Evolutionary conservation across 2,888 invertebrate species (phyloP), one percentile per base, ranked within the genome.

Genomic region (Andrena camellia): DNA sequence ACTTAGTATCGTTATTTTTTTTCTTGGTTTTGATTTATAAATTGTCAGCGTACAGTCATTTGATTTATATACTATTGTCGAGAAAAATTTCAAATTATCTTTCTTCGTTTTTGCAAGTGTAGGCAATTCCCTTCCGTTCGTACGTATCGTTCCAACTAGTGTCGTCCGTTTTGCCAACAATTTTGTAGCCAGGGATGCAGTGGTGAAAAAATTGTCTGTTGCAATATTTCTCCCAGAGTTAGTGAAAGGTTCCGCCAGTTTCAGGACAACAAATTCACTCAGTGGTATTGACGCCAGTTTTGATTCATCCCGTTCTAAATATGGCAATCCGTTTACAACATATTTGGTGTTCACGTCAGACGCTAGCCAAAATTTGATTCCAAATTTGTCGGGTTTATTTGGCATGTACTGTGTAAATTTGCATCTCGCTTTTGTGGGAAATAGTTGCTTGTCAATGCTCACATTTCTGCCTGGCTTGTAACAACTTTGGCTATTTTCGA

Each of bases 121-220:
- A 31, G 57, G 57, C 20, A 68, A 35, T 54, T 52, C 62, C 8
- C 33, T 33, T 33, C 31, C 20, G n/a, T 33, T 62, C 4, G n/a
- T 2, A 7, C 62, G 33, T 2, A 62, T 62, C 17, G 35, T 62
- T 35, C 57, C 33, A 35, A 35, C 33, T 62, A 62, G 26, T 57
- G 57, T 57, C n/a, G 57, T 26, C 26, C 26, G 26, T 66, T 66
- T 66, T 50, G 50, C 48, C 48, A 66, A 48, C 17, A 66, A 48
- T 23, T 66, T 20, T 66, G 50, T 20, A 63, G 31, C 8, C 33
- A 63, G 63, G 31, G 54, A 35, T 33, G n/a, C 20, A 31, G 29
- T 50, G 8, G 23, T 31, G 20, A 72, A 67, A 62, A 68, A 69
- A 75, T 69, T 75, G n/a, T 33, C 50, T 1, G 64, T 66, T 66